A percentile compares a stretch with the other conserved stretches of the same genome.
Conservation (phyloP, 2,888 invertebrate genomes). For the Phalera bucephala region DNA sequence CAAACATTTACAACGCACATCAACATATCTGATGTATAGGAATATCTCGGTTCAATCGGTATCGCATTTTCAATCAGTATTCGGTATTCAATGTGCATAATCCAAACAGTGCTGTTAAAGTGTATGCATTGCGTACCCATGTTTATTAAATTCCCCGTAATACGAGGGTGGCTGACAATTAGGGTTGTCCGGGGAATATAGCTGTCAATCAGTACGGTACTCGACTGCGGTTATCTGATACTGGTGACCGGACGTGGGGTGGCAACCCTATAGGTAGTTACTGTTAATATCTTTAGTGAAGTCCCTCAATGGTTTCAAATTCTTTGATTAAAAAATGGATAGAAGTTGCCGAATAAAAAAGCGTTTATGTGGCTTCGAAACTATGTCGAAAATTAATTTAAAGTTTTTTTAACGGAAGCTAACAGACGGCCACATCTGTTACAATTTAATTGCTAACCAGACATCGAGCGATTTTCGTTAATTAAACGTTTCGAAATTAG, state of each 20-base stretch:
- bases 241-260: slow-evolving; percentile 46
- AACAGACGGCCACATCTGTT: slow-evolving; percentile 23
- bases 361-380: too few relatives aligned
- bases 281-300: slow-evolving; percentile 29
- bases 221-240: slow-evolving; percentile 53
- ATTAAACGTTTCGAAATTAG: slow-evolving; percentile 17
- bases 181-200: slow-evolving; percentile 65
- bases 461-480: slow-evolving; percentile 16
- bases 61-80: slow-evolving; percentile 58
- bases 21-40: not conserved
- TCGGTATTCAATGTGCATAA: slow-evolving; percentile 47
- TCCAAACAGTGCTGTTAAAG: slow-evolving; percentile 51
- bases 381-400: too few relatives aligned
- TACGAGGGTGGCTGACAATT: slow-evolving; percentile 61
- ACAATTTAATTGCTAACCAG: slow-evolving; percentile 17
- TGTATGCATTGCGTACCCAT: slow-evolving; percentile 47
- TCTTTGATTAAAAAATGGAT: too few relatives aligned
- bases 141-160: slow-evolving; percentile 72
- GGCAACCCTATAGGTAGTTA: slow-evolving; percentile 30
- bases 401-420: slow-evolving; percentile 25
- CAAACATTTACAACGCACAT: too few relatives aligned
- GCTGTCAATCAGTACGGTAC: slow-evolving; percentile 64
- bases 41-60: slow-evolving; percentile 31
- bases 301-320: slow-evolving; percentile 15
- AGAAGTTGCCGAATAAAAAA: too few relatives aligned